Evolutionary conservation across 2,888 invertebrate genomes (phyloP).

Genomic region (Ectemnius cavifrons): DNA sequence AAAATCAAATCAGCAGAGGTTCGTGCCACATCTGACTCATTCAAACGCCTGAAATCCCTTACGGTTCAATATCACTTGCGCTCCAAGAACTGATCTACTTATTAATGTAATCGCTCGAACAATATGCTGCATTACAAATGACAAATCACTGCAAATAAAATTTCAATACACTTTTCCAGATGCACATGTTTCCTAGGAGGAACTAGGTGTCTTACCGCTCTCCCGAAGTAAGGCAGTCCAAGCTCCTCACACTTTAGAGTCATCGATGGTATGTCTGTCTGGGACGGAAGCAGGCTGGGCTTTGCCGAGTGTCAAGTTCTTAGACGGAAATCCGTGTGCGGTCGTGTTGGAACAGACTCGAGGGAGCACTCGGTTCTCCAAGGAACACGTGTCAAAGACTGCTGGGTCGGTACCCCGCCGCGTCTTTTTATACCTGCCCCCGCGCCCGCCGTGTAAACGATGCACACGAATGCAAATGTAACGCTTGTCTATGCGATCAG

Average conservation of each 20-base stretch:
- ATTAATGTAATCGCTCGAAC: too few relatives aligned
- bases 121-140: too few relatives aligned
- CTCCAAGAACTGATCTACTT: too few relatives aligned
- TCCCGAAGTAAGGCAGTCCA: conserved; percentile 32
- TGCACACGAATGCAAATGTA: conserved; percentile 2
- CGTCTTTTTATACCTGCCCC: conserved; percentile 59
- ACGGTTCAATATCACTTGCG: too few relatives aligned
- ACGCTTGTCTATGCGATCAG: not conserved
- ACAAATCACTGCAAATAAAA: too few relatives aligned
- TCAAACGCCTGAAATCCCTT: too few relatives aligned
- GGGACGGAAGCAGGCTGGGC: too few relatives aligned
- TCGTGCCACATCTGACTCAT: too few relatives aligned
- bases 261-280: conserved; percentile 30
- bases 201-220: conserved; percentile 35
- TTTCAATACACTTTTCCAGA: too few relatives aligned
- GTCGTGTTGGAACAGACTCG: not conserved
- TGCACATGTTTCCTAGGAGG: not conserved
- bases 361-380: conserved; percentile 12
- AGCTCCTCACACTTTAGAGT: conserved; percentile 42
- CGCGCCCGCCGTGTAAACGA: not conserved
- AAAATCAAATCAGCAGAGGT: too few relatives aligned
- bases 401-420: conserved; percentile 65
- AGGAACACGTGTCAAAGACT: conserved; percentile 61
- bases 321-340: too few relatives aligned
- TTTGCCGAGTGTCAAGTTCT: too few relatives aligned